Base-by-base conservation (phyloP, 2,888 invertebrate species). In the Drosophila mayaguana region DNA sequence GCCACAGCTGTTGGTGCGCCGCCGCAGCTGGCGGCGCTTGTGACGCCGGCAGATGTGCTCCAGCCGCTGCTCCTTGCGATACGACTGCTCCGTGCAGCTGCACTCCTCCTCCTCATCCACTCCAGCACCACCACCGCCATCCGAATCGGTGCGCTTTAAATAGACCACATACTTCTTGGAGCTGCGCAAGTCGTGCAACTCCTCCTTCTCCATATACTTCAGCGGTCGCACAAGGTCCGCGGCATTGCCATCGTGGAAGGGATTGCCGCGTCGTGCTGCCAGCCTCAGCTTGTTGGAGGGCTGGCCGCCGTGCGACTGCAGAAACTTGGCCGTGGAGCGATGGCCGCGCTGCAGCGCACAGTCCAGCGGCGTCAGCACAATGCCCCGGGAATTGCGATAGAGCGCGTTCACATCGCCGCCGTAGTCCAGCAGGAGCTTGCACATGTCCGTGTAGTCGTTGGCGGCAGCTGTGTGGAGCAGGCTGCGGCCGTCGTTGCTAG, bases 381-480 rank as follows among this genome's bases (percentile, higher is more conserved):
- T 95, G 71, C 98, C 97, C 92, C 96, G 96, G 1, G 96, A 96
- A 40, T 96, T 97, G 64, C 97, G 94, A 79, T 97, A 95, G 20
- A 98, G 94, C 1, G 96, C 96, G 92, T 98, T 98, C 2, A 98
- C 95, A 90, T 97, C 95, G 0, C 97, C 97, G 0, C 97, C 97
- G 57, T 96, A 94, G 90, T 98, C 98, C 64, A 98, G 92, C 18
- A 98, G 93, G 72, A 97, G 94, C 93, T 97, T 97, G 92, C 98
- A 98, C 93, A 98, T 96, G 92, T 98, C 98, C 6, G 98, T 95
- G 91, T 98, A 97, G 88, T 99, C 98, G 85, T 97, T 97, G 53
- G 97, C 95, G 11, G 98, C 98, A 1, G 99, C 98, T 72, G 99
- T 96, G 92, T 99, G 99, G 48, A 99, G 93, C 22, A 98, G 96